These are phyloP conservation scores for Lasiommata megera DNA, from an alignment of 2,888 invertebrate species.

Conservation along the genomic window DNA sequence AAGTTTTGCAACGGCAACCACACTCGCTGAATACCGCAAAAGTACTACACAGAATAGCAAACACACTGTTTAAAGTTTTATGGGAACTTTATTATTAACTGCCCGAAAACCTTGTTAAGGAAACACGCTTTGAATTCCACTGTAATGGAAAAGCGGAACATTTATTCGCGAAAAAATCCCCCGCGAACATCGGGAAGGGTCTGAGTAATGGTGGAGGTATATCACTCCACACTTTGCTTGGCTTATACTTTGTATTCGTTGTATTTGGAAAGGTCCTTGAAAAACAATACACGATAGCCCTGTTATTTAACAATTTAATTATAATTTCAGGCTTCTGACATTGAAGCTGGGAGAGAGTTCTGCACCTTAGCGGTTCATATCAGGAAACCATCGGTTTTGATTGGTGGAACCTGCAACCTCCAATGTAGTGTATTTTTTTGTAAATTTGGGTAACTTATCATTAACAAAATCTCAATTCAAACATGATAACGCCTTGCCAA, in stretches of 20 bases:
- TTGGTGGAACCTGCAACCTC: too few relatives aligned
- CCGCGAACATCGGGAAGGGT: not conserved
- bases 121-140: constrained; percentile 6
- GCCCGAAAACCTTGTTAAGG: constrained; percentile 1
- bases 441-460: not conserved
- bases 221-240: constrained; percentile 7
- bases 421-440: too few relatives aligned
- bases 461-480: not conserved
- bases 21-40: not conserved
- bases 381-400: too few relatives aligned
- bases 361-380: too few relatives aligned
- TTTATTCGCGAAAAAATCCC: not conserved
- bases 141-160: constrained; percentile 1
- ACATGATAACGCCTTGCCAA: not conserved
- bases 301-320: constrained; percentile 7
- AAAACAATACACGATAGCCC: constrained; percentile 2
- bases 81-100: constrained; percentile 1
- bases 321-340: too few relatives aligned
- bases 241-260: too few relatives aligned
- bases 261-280: too few relatives aligned
- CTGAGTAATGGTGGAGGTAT: constrained; percentile 10
- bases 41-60: not conserved
- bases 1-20: not conserved
- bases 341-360: too few relatives aligned
- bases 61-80: not conserved